Evolutionary conservation across 2,888 invertebrate species (phyloP).

Genomic region (Dioctria linearis): DNA sequence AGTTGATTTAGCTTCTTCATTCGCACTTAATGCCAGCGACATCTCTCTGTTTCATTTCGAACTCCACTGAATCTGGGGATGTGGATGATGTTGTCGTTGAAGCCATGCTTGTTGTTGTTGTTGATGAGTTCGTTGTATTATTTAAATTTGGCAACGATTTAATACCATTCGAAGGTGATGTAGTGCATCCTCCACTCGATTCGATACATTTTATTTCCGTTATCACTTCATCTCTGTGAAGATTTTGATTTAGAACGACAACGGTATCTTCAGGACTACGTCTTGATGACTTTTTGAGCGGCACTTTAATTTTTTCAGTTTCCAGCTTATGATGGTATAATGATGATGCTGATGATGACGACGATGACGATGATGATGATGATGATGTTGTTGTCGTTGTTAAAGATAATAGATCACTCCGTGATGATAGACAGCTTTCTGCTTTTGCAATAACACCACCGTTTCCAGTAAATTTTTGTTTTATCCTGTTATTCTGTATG

Average conservation of each 20-base stretch:
- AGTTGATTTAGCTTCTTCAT: slow-evolving; percentile 52
- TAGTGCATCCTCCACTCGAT: slow-evolving; percentile 3
- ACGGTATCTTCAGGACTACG: slow-evolving; percentile 63
- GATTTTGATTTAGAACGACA: slow-evolving; percentile 61
- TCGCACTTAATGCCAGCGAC: slow-evolving; percentile 51
- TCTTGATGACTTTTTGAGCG: slow-evolving; percentile 65
- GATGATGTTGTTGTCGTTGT: not conserved
- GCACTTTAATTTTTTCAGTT: slow-evolving; percentile 63
- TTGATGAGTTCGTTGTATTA: slow-evolving; percentile 58
- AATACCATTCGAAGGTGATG: slow-evolving; percentile 20
- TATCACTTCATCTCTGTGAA: slow-evolving; percentile 55
- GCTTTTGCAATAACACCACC: slow-evolving; percentile 61
- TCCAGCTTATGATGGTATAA: slow-evolving; percentile 59
- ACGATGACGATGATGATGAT: slow-evolving; percentile 45
- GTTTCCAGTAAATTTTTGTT: slow-evolving; percentile 48
- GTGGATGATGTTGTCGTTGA: slow-evolving; percentile 66
- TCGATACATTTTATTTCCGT: slow-evolving; percentile 53
- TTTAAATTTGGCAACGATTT: slow-evolving; percentile 53
- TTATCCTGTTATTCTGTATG: slow-evolving; percentile 1
- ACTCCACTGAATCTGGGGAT: slow-evolving; percentile 67
- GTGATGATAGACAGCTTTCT: slow-evolving; percentile 53
- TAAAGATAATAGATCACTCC: slow-evolving; percentile 42
- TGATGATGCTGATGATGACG: not conserved
- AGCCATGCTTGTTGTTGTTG: slow-evolving; percentile 50
- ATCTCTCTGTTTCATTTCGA: slow-evolving; percentile 65